Base-by-base conservation (phyloP, 2,113 vertebrate genomes). In the Scomber scombrus region DNA sequence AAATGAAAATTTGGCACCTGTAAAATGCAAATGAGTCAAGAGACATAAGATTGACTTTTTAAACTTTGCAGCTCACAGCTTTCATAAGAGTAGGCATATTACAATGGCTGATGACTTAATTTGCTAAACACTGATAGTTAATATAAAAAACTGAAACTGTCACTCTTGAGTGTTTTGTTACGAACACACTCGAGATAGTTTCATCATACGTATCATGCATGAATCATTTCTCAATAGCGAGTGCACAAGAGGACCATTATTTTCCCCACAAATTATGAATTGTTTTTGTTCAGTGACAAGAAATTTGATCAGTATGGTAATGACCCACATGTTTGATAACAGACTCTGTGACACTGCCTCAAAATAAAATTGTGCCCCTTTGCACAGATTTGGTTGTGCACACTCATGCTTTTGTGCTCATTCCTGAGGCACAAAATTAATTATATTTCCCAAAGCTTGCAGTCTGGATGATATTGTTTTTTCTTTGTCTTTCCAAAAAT, bases 351-450 rank as follows among this genome's bases (percentile, higher is more conserved):
- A 26, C 23, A 26, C 29, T 12, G 65, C 64, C 63, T 75, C 19
- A 56, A 26, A 81, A 49, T 31, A 34, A 85, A 85, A 71, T 47
- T 16, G 23, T 58, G n/a, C 65, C 65, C 45, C 55, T 80, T 79
- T 70, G 58, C 29, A 65, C 60, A 58, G 46, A 70, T 79, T 75
- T 58, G 49, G 40, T 71, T 56, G 62, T 52, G 52, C 71, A 75
- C 21, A 54, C 52, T 45, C 26, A 26, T 26, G 23, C 23, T 26
- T 26, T 26, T 26, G 23, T 62, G 61, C 51, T 62, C 5, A 52
- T 77, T 77, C 62, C 73, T 56, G 14, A 68, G 50, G 78, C 43
- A 58, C 50, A 65, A 13, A 21, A 60, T 63, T 69, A 78, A 73
- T 51, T 51, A 14, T 64, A 26, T 46, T 45, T 66, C 61, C 43